Evolutionary conservation across 2,888 invertebrate species (phyloP).

Genomic region (Fissipunctia ypsillon): DNA sequence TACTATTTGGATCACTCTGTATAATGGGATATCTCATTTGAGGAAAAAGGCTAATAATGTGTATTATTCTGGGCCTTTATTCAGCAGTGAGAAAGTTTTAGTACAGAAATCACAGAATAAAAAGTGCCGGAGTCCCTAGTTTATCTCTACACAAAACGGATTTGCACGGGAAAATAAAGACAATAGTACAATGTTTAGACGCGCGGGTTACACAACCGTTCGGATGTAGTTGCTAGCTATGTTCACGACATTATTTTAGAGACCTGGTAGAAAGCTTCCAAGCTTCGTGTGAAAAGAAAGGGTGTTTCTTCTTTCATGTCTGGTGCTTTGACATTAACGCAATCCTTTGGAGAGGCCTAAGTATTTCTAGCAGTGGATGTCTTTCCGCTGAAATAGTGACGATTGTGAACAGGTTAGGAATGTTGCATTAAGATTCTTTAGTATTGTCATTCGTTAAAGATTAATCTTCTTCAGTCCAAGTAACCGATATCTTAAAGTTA

Average conservation of each 20-base stretch:
- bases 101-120: too few relatives aligned
- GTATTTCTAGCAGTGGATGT: background rate
- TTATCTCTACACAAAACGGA: constrained; percentile 20
- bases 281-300: background rate
- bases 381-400: background rate
- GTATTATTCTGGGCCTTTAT: too few relatives aligned
- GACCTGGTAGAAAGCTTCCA: constrained; percentile 1
- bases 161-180: constrained; percentile 61
- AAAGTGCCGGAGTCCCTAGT: constrained; percentile 37
- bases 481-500: too few relatives aligned
- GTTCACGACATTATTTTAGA: constrained; percentile 12
- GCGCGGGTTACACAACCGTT: constrained; percentile 48
- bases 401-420: background rate
- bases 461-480: background rate
- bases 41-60: too few relatives aligned
- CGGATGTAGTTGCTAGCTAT: constrained; percentile 34
- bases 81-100: too few relatives aligned
- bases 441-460: background rate
- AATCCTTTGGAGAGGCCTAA: background rate
- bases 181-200: constrained; percentile 66
- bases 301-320: background rate
- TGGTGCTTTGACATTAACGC: background rate
- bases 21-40: too few relatives aligned
- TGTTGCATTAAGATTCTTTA: background rate
- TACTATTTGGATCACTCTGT: too few relatives aligned